Evolutionary conservation across 2,113 vertebrate species (phyloP).

Genomic region (Microcebus murinus): DNA sequence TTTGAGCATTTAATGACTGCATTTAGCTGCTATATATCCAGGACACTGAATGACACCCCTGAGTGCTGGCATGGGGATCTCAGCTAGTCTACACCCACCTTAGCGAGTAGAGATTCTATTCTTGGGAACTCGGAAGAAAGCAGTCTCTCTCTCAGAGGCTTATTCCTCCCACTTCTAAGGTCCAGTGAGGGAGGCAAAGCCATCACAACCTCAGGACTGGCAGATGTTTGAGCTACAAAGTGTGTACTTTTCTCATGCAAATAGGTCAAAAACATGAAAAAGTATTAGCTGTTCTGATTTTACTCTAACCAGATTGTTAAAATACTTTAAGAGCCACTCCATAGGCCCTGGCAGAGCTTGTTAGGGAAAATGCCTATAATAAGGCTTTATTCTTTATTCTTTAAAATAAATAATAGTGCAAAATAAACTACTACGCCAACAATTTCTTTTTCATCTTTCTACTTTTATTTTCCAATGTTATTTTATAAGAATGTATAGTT

Average conservation of each 20-base stretch:
- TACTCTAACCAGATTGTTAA: slow-evolving; percentile 6
- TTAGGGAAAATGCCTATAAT: background rate
- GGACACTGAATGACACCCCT: background rate
- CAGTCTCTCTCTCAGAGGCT: background rate
- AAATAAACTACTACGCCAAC: background rate
- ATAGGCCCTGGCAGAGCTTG: background rate
- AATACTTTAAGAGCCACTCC: background rate
- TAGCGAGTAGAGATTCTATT: background rate
- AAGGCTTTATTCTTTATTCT: background rate
- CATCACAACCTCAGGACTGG: background rate
- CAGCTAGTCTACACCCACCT: background rate
- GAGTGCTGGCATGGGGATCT: background rate
- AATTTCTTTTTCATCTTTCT: background rate
- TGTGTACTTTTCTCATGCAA: slow-evolving; percentile 17
- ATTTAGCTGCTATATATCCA: background rate
- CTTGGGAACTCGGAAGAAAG: background rate
- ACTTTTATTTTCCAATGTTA: slow-evolving; percentile 12
- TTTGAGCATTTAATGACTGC: background rate
- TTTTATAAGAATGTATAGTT: background rate
- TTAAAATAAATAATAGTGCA: slow-evolving; percentile 2
- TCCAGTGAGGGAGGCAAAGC: background rate
- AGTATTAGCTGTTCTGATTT: background rate
- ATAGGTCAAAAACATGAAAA: slow-evolving; percentile 40
- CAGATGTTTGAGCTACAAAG: background rate
- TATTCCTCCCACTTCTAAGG: background rate